Conservation (phyloP, 2,797 vertebrate genomes). For the Poecilia wingei region DNA sequence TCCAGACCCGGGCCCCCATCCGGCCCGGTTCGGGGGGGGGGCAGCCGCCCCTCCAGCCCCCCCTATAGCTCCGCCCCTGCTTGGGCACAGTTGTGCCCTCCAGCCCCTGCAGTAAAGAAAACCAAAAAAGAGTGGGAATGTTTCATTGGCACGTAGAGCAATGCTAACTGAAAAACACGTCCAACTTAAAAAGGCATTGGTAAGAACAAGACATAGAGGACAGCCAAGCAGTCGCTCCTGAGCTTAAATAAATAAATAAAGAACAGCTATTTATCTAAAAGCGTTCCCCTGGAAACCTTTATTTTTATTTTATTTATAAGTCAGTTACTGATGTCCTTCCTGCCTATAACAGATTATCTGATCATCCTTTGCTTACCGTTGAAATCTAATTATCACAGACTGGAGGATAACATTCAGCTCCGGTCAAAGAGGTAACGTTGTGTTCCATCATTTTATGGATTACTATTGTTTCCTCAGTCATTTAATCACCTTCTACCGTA, state of each 20-base stretch:
- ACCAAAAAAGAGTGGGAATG: neutral
- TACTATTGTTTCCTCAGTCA: constrained; percentile 38
- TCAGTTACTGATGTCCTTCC: constrained; percentile 30
- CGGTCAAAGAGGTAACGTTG: constrained; percentile 52
- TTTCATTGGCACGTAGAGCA: neutral
- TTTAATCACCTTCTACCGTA: constrained; percentile 59
- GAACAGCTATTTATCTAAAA: constrained; percentile 5
- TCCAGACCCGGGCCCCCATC: too few species aligned
- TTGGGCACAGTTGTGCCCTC: neutral
- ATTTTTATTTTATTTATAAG: constrained; percentile 18
- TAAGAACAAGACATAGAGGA: neutral
- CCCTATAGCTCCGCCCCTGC: too few species aligned
- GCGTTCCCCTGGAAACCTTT: constrained; percentile 6
- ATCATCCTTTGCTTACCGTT: constrained; percentile 42
- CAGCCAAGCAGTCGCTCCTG: neutral
- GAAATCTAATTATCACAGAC: constrained; percentile 62
- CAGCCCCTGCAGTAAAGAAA: neutral
- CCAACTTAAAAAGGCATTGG: neutral
- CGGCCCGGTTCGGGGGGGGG: too few species aligned
- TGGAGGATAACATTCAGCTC: constrained; percentile 35
- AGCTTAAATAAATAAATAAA: constrained; percentile 3
- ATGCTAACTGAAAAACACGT: neutral
- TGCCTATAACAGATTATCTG: constrained; percentile 19
- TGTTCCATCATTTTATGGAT: constrained; percentile 68
- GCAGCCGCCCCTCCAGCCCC: too few species aligned